phyloP scores from a whole-genome alignment of 2,113 vertebrate species.

The Gnathonemus echidnorhynchus region DNA sequence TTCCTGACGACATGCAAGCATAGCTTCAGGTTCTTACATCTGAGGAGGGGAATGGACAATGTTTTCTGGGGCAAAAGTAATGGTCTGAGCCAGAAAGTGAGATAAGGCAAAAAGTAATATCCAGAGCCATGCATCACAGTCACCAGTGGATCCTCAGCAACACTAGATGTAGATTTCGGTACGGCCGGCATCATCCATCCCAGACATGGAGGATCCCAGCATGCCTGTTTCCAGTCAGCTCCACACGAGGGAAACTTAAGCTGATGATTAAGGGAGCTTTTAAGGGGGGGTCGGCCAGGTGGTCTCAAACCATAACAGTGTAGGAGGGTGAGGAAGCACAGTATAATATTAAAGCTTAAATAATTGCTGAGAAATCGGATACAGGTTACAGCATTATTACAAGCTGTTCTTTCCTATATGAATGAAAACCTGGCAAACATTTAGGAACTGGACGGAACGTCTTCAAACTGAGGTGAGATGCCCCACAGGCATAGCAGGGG shows the following conservation, averaged over 20 bases:
- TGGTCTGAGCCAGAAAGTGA: background rate
- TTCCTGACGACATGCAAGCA: conserved; percentile 20
- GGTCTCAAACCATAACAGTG: background rate
- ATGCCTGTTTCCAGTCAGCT: background rate
- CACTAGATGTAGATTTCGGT: background rate
- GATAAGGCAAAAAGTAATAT: background rate
- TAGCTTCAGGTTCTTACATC: conserved; percentile 10
- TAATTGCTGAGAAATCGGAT: background rate
- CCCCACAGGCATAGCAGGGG: background rate
- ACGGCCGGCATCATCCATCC: too few species aligned
- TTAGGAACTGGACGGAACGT: background rate
- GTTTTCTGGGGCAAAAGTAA: conserved; percentile 8
- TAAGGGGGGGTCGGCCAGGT: background rate
- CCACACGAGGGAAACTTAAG: background rate
- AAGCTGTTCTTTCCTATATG: background rate
- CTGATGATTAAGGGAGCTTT: background rate
- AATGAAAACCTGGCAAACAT: background rate
- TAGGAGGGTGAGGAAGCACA: background rate
- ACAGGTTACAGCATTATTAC: background rate
- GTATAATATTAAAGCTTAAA: background rate
- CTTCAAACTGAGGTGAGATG: background rate
- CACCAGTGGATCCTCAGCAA: background rate
- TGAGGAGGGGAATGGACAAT: conserved; percentile 23
- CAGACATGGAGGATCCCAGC: background rate
- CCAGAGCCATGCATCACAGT: background rate